Percentiles rank a stretch among this genome's conserved stretches.
These are phyloP conservation scores for Phorcus lineatus DNA, from an alignment of 2,888 invertebrate genomes.

Conservation along the genomic window DNA sequence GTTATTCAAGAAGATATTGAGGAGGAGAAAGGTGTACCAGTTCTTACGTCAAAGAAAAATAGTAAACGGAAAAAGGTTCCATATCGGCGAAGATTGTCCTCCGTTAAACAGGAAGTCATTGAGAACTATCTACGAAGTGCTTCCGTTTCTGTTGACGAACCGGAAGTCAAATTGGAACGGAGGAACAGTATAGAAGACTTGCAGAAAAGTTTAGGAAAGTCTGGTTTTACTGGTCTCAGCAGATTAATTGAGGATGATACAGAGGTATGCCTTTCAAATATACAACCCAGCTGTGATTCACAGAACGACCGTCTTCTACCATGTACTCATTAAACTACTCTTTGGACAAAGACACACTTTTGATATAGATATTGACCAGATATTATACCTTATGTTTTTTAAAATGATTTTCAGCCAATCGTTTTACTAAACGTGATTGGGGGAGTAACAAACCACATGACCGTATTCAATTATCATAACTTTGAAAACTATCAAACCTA, in stretches of 20 bases:
- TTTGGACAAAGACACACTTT: too few relatives aligned
- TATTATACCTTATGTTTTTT: too few relatives aligned
- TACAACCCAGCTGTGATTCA: too few relatives aligned
- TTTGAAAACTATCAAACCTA: too few relatives aligned
- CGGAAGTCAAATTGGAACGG: background rate
- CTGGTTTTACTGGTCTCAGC: background rate
- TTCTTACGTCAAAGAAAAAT: background rate
- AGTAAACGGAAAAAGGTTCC: background rate
- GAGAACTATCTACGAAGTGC: background rate
- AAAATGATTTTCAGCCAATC: too few relatives aligned
- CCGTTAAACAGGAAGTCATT: background rate
- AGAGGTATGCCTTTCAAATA: background rate
- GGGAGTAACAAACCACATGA: too few relatives aligned
- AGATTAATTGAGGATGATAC: background rate
- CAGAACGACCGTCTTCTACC: too few relatives aligned
- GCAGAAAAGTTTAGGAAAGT: slow-evolving; percentile 4
- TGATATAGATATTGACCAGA: too few relatives aligned
- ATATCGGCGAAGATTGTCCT: background rate
- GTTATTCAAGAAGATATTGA: background rate
- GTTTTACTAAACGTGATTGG: too few relatives aligned
- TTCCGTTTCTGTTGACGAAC: background rate
- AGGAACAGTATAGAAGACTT: background rate
- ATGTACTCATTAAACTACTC: too few relatives aligned
- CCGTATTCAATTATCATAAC: too few relatives aligned
- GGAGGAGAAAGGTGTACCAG: too few relatives aligned